Base-by-base conservation (phyloP, 1,140 invertebrate genomes). In the Tetragonula clypearis region DNA sequence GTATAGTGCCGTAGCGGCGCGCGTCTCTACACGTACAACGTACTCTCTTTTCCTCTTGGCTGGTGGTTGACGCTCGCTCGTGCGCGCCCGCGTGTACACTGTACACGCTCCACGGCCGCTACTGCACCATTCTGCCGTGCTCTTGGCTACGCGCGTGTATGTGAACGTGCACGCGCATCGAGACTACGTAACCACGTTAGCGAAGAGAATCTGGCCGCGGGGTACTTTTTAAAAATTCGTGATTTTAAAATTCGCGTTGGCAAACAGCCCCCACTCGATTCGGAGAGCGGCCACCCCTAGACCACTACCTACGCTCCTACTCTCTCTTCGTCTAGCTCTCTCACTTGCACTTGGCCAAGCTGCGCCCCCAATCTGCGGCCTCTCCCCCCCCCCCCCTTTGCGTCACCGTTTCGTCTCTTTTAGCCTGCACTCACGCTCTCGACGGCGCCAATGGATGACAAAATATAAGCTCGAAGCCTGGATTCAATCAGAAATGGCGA, bases 401-500 rank as follows among this genome's bases (percentile, higher is more conserved):
- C 85, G 82, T 90, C 90, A 86, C 79, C 87, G 89, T 91, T 91
- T 88, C 86, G 84, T 86, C 90, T 91, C 90, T 91, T 91, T 91
- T 91, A 91, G 90, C 88, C 69, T 90, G 90, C 86, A 90, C 90
- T 90, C 90, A 82, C 90, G 85, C 88, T 82, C 86, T 83, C 85
- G 82, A 87, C 83, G 91, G 91, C 88, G 91, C 90, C 92, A 92
- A 92, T 90, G 90, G 90, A 92, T 90, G 90, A 92, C 90, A 92
- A 92, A 93, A 92, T 91, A 89, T 90, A 89, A 90, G 92, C 92
- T 91, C 87, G 86, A 90, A 92, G 90, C 91, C 91, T 90, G 90
- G 91, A 93, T 93, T 93, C 90, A 93, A 92, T 93, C 91, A 92
- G 92, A 92, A 93, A 93, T 92, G 91, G 92, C 92, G 88, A 92